These are phyloP conservation scores for Xiphias gladius DNA, from an alignment of 2,113 vertebrate species.

Conservation along the genomic window DNA sequence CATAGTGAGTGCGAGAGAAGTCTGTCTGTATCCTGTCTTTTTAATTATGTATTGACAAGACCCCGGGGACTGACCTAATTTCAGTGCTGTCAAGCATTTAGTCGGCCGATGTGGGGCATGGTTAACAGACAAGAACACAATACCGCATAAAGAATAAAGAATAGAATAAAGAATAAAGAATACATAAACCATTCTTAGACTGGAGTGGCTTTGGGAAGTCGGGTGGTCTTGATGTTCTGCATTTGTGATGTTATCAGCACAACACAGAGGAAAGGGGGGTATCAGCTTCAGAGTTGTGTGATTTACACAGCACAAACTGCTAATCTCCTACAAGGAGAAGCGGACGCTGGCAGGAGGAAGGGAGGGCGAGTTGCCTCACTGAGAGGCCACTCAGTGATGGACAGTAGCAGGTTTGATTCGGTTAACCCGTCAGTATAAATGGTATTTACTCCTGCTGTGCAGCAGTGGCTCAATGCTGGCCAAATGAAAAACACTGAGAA, in stretches of 20 bases:
- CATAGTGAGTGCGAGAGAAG: not conserved
- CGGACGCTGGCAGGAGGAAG: not conserved
- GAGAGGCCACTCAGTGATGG: not conserved
- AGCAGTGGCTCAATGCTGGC: not conserved
- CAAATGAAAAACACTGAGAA: not conserved
- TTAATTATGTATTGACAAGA: slow-evolving; percentile 83
- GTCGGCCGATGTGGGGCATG: slow-evolving; percentile 32
- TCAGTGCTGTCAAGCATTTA: slow-evolving; percentile 36
- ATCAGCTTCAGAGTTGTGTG: not conserved
- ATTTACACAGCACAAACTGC: not conserved
- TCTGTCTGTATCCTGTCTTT: slow-evolving; percentile 62
- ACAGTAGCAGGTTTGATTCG: not conserved
- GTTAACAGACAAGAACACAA: not conserved
- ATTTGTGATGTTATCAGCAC: not conserved
- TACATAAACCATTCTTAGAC: not conserved
- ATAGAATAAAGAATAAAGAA: too few species aligned
- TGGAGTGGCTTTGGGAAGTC: not conserved
- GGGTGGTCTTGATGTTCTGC: not conserved
- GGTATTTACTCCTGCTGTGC: not conserved
- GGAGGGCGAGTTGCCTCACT: not conserved
- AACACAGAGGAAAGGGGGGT: not conserved
- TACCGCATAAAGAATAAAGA: not conserved
- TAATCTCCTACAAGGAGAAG: not conserved
- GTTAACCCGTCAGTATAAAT: not conserved
- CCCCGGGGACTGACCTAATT: slow-evolving; percentile 73